phyloP scores from a whole-genome alignment of 64 coral and sea anemone genomes.

The Dendrophyllia cribrosa region DNA sequence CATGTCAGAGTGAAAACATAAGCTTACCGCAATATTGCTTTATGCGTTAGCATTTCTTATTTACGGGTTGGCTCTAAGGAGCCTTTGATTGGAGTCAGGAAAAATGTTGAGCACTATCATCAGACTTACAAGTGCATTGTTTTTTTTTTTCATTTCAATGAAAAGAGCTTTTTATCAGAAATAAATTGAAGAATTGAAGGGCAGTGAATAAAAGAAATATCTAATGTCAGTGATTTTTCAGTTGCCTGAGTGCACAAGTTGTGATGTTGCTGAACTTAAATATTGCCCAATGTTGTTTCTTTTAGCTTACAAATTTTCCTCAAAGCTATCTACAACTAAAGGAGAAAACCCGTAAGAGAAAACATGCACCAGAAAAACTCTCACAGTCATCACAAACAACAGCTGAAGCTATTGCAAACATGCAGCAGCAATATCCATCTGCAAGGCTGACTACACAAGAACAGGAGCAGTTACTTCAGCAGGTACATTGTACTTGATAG shows the following conservation, averaged over 20 bases:
- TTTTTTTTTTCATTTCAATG: too few relatives aligned
- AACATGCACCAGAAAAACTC: conserved; percentile 67
- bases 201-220: too few relatives aligned
- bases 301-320: conserved; percentile 81
- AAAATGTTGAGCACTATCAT: too few relatives aligned
- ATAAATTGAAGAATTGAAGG: too few relatives aligned
- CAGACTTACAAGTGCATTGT: too few relatives aligned
- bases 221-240: too few relatives aligned
- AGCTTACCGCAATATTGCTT: too few relatives aligned
- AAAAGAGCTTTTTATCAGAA: too few relatives aligned
- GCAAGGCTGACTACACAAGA: conserved; percentile 10
- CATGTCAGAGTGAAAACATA: too few relatives aligned
- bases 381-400: conserved; percentile 82
- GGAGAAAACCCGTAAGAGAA: conserved; percentile 82
- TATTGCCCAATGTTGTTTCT: conserved; percentile 1
- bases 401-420: conserved; percentile 80
- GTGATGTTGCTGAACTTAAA: neutral
- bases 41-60: too few relatives aligned
- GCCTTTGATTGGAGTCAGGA: too few relatives aligned
- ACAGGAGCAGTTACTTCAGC: conserved; percentile 16
- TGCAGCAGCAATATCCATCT: conserved; percentile 61
- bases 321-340: conserved; percentile 51
- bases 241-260: neutral
- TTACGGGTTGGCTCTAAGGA: too few relatives aligned
- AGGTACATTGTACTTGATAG: neutral